These are phyloP conservation scores for Calyptommatus sinebrachiatus DNA, from an alignment of 2,113 vertebrate species.

Conservation along the genomic window DNA sequence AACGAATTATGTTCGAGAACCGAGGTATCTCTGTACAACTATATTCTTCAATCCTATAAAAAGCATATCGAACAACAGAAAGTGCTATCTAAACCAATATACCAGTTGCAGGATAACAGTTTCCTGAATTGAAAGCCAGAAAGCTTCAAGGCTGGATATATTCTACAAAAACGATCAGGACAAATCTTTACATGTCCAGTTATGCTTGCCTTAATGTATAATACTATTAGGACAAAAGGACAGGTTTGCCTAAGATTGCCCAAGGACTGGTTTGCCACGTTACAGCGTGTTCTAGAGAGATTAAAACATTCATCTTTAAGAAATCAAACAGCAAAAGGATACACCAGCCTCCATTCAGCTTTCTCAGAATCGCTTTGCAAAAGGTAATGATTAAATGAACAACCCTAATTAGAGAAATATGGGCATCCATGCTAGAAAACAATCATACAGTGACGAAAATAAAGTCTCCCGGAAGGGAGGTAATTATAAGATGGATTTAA, in stretches of 20 bases:
- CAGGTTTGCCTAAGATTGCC: background rate
- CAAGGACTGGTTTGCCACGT: background rate
- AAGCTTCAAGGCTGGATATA: background rate
- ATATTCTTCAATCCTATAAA: no score
- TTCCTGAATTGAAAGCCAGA: background rate
- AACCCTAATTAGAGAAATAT: background rate
- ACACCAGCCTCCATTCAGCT: background rate
- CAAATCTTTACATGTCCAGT: background rate
- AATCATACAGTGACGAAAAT: no score
- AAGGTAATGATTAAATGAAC: background rate
- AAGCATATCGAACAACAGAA: background rate
- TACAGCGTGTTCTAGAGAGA: background rate
- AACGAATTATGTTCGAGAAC: no score
- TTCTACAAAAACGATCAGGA: background rate
- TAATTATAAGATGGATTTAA: no score
- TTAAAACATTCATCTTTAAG: background rate
- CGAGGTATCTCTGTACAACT: no score
- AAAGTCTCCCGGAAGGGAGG: no score
- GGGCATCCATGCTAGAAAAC: no score
- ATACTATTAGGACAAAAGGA: conserved; percentile 4
- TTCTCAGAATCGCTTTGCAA: background rate
- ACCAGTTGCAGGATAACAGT: background rate
- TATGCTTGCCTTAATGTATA: background rate
- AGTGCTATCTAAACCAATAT: background rate
- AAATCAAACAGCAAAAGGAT: background rate